Evolutionary conservation across 2,888 invertebrate genomes (phyloP), one percentile per base, ranked within the genome.

Genomic region (Drosophila hamatofila): DNA sequence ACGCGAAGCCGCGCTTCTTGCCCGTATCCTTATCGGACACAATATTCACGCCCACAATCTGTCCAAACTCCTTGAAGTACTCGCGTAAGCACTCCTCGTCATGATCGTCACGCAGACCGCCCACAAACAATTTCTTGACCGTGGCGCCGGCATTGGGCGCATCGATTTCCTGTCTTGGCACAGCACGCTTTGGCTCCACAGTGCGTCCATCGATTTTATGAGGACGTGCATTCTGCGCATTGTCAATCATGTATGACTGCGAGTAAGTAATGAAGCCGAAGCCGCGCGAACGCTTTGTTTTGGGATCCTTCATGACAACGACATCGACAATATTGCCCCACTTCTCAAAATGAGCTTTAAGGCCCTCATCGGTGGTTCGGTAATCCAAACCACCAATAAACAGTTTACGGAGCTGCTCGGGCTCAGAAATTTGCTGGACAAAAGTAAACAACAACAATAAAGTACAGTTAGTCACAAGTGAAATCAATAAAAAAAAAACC

Each of bases 211-310:
- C 98, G 70, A 99, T 97, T 90, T 96, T 96, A 91, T 99, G 99
- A 0, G 99, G 99, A 60, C 97, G 94, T 21, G 96, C 95, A 88
- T 94, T 95, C 91, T 99, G 99, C 7, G 99, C 98, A 91, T 97
- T 97, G 93, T 99, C 98, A n/a, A 99, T 97, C 98, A 98, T 98
- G 71, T 96, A 96, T 1, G 98, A 96, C 72, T 96, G 94, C 4
- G 97, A 97, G 92, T 98, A 99, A 3, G 99, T 99, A 59, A 99
- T 98, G 91, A 99, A 99, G 4, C 99, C 99, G 93, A 99, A 99
- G 0, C 99, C 99, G 77, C 99, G 94, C 2, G 99, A 99, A 67
- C 98, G 94, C 91, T 98, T 98, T 0, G 98, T 98, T 87, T 96
- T 96, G 0, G 98, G 97, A 91, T 98, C 98, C 92, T 98, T 97